Percentiles rank a stretch among this genome's conserved stretches.
phyloP scores from a whole-genome alignment of 2,888 invertebrate genomes.

The Anticlea derivata region DNA sequence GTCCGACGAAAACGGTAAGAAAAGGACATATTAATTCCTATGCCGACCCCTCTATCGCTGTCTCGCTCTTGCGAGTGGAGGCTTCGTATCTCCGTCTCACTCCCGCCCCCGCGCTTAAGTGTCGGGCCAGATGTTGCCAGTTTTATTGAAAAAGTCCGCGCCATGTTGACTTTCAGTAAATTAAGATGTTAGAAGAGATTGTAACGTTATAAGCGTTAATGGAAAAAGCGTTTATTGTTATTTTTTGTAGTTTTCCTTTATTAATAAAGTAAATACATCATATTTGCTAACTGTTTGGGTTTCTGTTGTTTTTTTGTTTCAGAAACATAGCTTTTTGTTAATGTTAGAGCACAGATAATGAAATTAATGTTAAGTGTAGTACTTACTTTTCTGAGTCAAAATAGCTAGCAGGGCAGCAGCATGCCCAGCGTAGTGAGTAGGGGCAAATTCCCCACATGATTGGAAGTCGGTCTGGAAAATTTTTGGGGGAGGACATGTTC shows the following conservation, averaged over 20 bases:
- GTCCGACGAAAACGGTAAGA: conserved; percentile 70
- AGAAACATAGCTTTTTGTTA: too few relatives aligned
- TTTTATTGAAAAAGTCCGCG: conserved; percentile 82
- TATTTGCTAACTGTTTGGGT: too few relatives aligned
- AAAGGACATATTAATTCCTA: conserved; percentile 81
- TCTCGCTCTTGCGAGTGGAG: conserved; percentile 48
- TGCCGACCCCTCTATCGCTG: conserved; percentile 51
- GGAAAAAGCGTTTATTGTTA: conserved; percentile 35
- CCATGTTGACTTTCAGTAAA: conserved; percentile 78
- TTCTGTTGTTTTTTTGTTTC: too few relatives aligned
- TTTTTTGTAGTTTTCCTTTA: conserved; percentile 16
- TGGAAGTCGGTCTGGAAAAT: too few relatives aligned
- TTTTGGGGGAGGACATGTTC: too few relatives aligned
- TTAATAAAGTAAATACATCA: too few relatives aligned
- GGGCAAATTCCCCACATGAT: too few relatives aligned
- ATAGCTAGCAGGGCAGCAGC: too few relatives aligned
- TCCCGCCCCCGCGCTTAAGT: conserved; percentile 76
- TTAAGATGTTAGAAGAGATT: conserved; percentile 74
- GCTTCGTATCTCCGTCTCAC: conserved; percentile 47
- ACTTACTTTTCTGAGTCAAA: too few relatives aligned
- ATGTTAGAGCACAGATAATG: too few relatives aligned
- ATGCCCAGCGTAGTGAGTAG: too few relatives aligned
- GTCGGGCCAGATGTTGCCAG: conserved; percentile 75
- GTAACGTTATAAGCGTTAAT: conserved; percentile 48
- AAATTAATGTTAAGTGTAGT: too few relatives aligned